Evolutionary conservation across 1,140 invertebrate species (phyloP).

Genomic region (Oscheius sp.): DNA sequence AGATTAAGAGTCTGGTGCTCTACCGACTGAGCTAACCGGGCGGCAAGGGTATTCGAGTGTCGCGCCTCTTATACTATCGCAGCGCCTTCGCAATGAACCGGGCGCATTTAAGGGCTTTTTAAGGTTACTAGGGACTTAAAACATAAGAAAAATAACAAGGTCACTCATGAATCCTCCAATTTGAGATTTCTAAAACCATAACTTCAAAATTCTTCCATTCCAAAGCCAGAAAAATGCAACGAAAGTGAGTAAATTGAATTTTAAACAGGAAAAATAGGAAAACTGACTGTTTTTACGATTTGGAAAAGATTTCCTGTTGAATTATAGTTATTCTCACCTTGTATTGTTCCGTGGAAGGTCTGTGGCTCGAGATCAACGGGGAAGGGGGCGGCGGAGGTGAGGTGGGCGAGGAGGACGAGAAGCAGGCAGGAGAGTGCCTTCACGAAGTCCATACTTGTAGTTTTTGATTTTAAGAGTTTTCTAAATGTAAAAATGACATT

Average conservation of each 20-base stretch:
- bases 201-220: background rate
- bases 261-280: too few relatives aligned
- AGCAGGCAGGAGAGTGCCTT: background rate
- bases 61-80: background rate
- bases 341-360: background rate
- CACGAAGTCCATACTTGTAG: background rate
- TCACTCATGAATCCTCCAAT: background rate
- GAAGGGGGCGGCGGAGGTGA: background rate
- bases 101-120: background rate
- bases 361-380: background rate
- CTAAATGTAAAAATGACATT: too few relatives aligned
- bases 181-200: background rate
- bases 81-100: background rate
- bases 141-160: too few relatives aligned
- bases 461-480: too few relatives aligned
- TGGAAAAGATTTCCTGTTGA: too few relatives aligned
- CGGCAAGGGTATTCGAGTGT: constrained; percentile 1
- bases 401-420: background rate
- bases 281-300: too few relatives aligned
- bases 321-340: background rate
- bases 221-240: too few relatives aligned
- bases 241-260: too few relatives aligned
- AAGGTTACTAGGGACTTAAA: too few relatives aligned
- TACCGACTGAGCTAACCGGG: constrained; percentile 61
- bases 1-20: constrained; percentile 62